Conservation (phyloP, 2,113 vertebrate genomes). For the Suricata suricatta region DNA sequence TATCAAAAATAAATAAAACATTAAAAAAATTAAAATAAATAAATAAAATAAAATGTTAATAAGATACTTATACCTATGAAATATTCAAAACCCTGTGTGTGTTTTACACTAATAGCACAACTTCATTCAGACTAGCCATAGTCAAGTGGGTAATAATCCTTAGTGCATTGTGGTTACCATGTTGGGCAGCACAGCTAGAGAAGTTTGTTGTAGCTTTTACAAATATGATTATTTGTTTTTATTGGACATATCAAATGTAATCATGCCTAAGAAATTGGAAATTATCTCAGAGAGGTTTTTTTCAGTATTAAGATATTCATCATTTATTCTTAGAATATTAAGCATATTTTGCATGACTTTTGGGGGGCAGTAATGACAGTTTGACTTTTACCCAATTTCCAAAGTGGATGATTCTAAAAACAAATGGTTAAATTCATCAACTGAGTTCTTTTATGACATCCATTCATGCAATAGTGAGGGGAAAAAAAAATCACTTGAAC, state of each 20-base stretch:
- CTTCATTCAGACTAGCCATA: neutral
- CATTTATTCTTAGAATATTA: slow-evolving; percentile 2
- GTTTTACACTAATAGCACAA: neutral
- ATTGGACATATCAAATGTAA: neutral
- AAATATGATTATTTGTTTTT: neutral
- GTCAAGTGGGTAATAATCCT: neutral
- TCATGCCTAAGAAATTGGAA: neutral
- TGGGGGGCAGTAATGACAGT: neutral
- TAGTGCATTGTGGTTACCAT: neutral
- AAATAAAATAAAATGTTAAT: neutral
- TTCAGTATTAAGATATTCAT: neutral
- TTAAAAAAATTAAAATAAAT: too few species aligned
- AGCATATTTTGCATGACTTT: neutral
- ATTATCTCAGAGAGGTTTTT: neutral
- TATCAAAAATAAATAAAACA: too few species aligned
- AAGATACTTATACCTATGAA: neutral
- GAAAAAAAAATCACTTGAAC: neutral
- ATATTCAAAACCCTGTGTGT: neutral
- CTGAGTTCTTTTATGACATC: neutral
- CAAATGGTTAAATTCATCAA: neutral
- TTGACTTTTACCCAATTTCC: neutral
- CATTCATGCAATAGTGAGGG: neutral
- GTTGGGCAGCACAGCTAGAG: neutral
- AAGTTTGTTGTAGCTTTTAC: neutral
- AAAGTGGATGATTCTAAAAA: neutral